Percentiles rank a stretch among this genome's conserved stretches.
Evolutionary conservation across 2,113 vertebrate species (phyloP).

Genomic region (Platysternon megacephalum): DNA sequence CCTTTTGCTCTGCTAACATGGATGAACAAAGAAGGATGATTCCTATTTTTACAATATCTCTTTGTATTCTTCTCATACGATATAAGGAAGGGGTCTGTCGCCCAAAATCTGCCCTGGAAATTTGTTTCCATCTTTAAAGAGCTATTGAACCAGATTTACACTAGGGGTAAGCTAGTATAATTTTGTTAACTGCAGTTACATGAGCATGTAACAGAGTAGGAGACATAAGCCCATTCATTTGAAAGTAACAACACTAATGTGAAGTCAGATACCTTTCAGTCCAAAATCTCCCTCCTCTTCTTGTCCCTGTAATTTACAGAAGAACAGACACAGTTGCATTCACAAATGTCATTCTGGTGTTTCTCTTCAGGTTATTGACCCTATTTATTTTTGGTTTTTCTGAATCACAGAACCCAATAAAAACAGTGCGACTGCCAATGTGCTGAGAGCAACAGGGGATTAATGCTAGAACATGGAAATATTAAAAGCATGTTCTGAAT

Average conservation of each 20-base stretch:
- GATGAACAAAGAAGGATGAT: no score
- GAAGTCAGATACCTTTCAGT: constrained; percentile 46
- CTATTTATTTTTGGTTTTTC: not conserved
- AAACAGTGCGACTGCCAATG: not conserved
- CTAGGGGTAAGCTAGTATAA: not conserved
- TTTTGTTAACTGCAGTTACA: not conserved
- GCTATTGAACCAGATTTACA: no score
- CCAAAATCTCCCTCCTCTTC: constrained; percentile 74
- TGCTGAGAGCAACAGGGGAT: not conserved
- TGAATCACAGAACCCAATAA: not conserved
- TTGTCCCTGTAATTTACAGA: constrained; percentile 64
- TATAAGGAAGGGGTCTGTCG: not conserved
- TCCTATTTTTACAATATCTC: no score
- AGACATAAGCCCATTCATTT: not conserved
- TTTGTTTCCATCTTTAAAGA: not conserved
- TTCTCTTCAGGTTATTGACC: not conserved
- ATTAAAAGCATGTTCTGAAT: not conserved
- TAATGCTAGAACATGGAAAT: no score
- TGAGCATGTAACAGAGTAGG: not conserved
- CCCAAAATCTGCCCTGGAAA: not conserved
- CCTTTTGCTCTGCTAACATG: no score
- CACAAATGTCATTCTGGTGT: not conserved
- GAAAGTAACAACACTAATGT: not conserved
- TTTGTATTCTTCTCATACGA: not conserved
- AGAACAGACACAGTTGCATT: not conserved